Conservation (phyloP, 2,888 invertebrate species). For the Folsomia manolachei region DNA sequence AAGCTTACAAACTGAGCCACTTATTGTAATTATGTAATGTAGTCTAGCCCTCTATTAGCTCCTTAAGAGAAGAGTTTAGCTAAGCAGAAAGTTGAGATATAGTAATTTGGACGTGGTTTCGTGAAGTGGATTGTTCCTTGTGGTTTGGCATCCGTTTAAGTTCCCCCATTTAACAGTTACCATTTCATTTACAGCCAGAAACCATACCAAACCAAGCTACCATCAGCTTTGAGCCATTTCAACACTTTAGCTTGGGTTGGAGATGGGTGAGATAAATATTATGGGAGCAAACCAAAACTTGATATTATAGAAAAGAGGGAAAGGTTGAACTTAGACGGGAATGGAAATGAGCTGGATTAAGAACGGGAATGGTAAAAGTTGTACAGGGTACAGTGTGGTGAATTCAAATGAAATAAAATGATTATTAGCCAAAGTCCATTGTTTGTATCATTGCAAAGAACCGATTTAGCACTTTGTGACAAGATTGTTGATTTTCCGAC, state of each 20-base stretch:
- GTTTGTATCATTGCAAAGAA: too few species aligned
- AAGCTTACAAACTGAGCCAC: constrained; percentile 12
- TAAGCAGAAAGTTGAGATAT: constrained; percentile 39
- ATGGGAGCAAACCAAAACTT: background rate
- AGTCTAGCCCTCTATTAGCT: too few species aligned
- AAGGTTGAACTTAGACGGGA: background rate
- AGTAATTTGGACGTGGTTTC: background rate
- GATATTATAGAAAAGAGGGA: too few species aligned
- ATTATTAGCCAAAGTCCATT: too few species aligned
- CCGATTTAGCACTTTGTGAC: background rate
- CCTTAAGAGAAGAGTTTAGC: constrained; percentile 32
- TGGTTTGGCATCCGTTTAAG: too few species aligned
- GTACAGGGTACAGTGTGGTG: too few species aligned
- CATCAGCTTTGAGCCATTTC: background rate
- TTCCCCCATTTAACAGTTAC: too few species aligned
- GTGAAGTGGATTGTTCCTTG: background rate
- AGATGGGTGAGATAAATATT: constrained; percentile 9
- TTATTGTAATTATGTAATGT: constrained; percentile 4
- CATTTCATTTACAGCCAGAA: too few species aligned
- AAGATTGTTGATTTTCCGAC: background rate
- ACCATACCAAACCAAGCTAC: background rate
- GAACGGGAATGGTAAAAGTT: background rate
- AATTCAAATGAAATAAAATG: too few species aligned
- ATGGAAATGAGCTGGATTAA: background rate
- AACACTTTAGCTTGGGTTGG: background rate